Evolutionary conservation across 1,140 invertebrate genomes (phyloP).

Genomic region (Drosophila burlai): DNA sequence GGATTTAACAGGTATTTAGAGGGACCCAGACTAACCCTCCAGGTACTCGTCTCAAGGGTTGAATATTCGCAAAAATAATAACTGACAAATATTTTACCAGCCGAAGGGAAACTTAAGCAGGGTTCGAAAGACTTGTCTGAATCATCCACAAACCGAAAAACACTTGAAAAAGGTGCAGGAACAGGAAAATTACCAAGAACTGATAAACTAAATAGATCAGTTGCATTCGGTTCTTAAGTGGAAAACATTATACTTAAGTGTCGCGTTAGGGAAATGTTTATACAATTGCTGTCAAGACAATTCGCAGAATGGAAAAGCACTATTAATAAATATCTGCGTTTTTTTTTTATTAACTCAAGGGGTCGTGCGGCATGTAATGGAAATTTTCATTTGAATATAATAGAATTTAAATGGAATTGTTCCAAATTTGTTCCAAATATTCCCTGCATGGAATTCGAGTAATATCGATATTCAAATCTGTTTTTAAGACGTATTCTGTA

Average conservation of each 20-base stretch:
- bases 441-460: background rate
- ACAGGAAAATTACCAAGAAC: slow-evolving; percentile 10
- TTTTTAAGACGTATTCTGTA: background rate
- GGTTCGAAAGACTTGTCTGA: slow-evolving; percentile 7
- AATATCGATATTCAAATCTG: background rate
- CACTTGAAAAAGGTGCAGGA: slow-evolving; percentile 28
- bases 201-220: background rate
- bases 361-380: background rate
- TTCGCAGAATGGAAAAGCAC: slow-evolving; percentile 8
- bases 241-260: slow-evolving; percentile 19
- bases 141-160: slow-evolving; percentile 12
- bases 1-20: slow-evolving; percentile 69
- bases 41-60: slow-evolving; percentile 21
- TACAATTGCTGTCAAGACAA: background rate
- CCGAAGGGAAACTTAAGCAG: slow-evolving; percentile 26
- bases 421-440: no score
- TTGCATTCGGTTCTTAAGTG: background rate
- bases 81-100: slow-evolving; percentile 2
- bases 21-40: slow-evolving; percentile 9
- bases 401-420: background rate
- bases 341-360: background rate
- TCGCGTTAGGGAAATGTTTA: background rate
- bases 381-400: background rate
- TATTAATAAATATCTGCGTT: background rate
- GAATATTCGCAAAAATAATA: slow-evolving; percentile 8